These are phyloP conservation scores for Ivindomyrus marchei DNA, from an alignment of 2,113 vertebrate species.

Conservation along the genomic window DNA sequence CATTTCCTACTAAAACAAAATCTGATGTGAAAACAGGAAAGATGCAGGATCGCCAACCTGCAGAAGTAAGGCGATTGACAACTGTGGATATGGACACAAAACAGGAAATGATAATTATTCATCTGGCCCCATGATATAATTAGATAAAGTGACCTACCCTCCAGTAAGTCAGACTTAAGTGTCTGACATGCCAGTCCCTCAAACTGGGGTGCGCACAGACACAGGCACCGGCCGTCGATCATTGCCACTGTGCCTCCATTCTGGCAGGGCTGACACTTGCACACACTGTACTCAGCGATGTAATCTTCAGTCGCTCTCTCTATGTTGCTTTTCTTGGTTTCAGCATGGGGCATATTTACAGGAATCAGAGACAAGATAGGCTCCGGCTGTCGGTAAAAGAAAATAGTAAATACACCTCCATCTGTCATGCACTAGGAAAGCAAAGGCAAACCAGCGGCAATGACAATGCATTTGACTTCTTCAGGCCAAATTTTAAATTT, in stretches of 20 bases:
- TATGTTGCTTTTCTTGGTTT: conserved; percentile 65
- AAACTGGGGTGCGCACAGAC: conserved; percentile 60
- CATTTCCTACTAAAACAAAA: not conserved
- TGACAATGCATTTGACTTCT: not conserved
- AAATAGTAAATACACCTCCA: not conserved
- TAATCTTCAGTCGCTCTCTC: conserved; percentile 70
- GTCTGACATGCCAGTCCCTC: conserved; percentile 71
- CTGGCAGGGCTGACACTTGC: conserved; percentile 74
- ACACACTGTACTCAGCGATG: conserved; percentile 65
- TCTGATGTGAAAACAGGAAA: not conserved
- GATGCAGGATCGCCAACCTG: not conserved
- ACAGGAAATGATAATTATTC: not conserved
- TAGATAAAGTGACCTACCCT: conserved; percentile 48
- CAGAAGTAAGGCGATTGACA: not conserved
- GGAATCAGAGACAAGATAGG: conserved; percentile 75
- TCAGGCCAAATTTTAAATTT: not conserved
- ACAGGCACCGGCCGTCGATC: conserved; percentile 71
- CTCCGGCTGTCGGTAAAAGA: conserved; percentile 50
- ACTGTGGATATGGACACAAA: not conserved
- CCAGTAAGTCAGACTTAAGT: conserved; percentile 26
- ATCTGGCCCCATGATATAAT: not conserved
- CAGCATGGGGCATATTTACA: conserved; percentile 52
- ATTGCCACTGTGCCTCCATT: conserved; percentile 72
- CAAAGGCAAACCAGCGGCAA: not conserved
- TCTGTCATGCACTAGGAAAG: not conserved